A percentile compares a stretch with the other conserved stretches of the same genome.
phyloP scores from a whole-genome alignment of 2,113 vertebrate species.

The Eidolon helvum region DNA sequence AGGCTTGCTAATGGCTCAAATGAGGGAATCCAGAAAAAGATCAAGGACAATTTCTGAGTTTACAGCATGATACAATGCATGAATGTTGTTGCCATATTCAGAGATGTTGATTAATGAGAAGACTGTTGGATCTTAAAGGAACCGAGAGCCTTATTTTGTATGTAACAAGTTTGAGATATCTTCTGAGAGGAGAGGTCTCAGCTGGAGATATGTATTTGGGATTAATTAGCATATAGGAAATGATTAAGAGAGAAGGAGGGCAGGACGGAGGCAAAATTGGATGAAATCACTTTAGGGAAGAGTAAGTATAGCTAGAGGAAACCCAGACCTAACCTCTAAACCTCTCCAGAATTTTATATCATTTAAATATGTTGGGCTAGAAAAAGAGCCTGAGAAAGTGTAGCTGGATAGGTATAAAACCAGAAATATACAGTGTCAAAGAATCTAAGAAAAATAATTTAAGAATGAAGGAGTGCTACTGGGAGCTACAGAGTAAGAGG shows the following conservation, averaged over 20 bases:
- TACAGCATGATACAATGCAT: background rate
- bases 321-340: background rate
- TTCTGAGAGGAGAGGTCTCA: background rate
- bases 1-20: background rate
- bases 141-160: background rate
- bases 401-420: background rate
- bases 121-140: background rate
- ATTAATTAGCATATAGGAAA: background rate
- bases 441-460: background rate
- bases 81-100: background rate
- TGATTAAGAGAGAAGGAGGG: too few relatives aligned
- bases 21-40: background rate
- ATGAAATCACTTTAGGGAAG: background rate
- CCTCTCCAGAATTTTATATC: background rate
- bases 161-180: background rate
- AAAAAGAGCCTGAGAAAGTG: background rate
- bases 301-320: background rate
- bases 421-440: background rate
- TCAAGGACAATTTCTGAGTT: background rate
- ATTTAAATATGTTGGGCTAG: background rate
- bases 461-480: background rate
- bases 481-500: background rate
- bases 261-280: background rate
- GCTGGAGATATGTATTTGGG: background rate
- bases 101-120: background rate